phyloP scores from a whole-genome alignment of 2,888 invertebrate genomes.

The Calameuta filiformis region DNA sequence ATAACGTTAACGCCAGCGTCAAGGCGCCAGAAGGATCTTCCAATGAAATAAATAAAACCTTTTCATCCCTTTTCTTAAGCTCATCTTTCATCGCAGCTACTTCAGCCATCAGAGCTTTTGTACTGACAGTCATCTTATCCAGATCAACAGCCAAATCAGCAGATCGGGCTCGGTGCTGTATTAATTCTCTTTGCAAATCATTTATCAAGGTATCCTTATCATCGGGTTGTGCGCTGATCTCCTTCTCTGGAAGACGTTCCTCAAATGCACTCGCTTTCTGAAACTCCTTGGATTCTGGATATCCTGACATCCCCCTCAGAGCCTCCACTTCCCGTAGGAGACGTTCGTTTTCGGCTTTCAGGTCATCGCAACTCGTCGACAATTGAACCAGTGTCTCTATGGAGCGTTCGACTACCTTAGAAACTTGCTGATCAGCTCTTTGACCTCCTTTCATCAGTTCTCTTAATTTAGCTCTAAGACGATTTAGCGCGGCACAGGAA shows the following conservation, averaged over 20 bases:
- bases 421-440: slow-evolving; percentile 42
- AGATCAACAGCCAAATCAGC: slow-evolving; percentile 33
- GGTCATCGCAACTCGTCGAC: slow-evolving; percentile 44
- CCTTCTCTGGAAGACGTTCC: background rate
- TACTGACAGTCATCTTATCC: slow-evolving; percentile 36
- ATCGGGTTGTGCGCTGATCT: slow-evolving; percentile 24
- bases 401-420: slow-evolving; percentile 47
- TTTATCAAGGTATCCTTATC: slow-evolving; percentile 41
- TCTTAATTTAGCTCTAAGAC: slow-evolving; percentile 51
- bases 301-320: slow-evolving; percentile 21
- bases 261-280: background rate
- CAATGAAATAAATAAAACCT: slow-evolving; percentile 29
- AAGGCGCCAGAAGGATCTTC: background rate
- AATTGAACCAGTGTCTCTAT: slow-evolving; percentile 49
- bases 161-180: background rate
- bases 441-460: slow-evolving; percentile 51
- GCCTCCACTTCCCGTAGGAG: slow-evolving; percentile 31
- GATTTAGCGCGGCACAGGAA: slow-evolving; percentile 54
- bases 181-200: slow-evolving; percentile 26
- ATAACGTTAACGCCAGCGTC: background rate
- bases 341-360: slow-evolving; percentile 43
- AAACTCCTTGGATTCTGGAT: background rate
- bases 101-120: slow-evolving; percentile 34
- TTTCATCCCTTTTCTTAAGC: slow-evolving; percentile 41
- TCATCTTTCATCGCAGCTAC: slow-evolving; percentile 40